A percentile compares a stretch with the other conserved stretches of the same genome.
Conservation (phyloP, 2,797 vertebrate species). For the Catharus ustulatus region DNA sequence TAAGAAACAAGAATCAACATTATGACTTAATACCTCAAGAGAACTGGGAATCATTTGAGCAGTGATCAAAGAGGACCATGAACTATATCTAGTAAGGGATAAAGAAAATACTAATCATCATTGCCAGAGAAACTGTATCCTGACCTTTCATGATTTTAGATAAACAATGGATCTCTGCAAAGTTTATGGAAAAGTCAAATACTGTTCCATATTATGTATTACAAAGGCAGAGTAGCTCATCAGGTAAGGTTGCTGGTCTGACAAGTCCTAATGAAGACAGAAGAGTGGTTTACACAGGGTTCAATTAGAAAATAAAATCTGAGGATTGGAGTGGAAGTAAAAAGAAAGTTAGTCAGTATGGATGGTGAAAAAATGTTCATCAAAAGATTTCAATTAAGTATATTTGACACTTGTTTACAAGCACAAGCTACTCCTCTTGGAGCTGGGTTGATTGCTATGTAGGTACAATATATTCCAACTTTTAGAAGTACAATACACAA, state of each 20-base stretch:
- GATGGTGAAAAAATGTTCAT: neutral
- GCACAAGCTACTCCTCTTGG: neutral
- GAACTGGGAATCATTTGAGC: neutral
- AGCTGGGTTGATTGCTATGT: neutral
- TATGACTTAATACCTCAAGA: neutral
- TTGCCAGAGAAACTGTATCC: neutral
- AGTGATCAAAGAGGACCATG: neutral
- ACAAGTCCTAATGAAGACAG: neutral
- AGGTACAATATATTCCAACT: neutral
- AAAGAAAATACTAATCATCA: neutral
- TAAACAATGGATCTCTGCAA: neutral
- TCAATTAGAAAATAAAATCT: neutral
- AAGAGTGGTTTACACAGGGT: neutral
- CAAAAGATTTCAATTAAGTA: neutral
- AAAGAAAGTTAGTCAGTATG: neutral
- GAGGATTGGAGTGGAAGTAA: neutral
- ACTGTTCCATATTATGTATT: neutral
- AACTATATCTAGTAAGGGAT: neutral
- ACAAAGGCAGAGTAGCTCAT: neutral
- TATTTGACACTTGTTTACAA: neutral
- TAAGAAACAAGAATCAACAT: neutral
- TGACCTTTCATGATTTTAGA: neutral
- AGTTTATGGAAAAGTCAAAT: neutral
- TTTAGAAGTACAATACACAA: neutral
- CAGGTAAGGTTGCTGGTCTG: neutral